Evolutionary conservation across 2,113 vertebrate species (phyloP).

Genomic region (Peromyscus maniculatus): DNA sequence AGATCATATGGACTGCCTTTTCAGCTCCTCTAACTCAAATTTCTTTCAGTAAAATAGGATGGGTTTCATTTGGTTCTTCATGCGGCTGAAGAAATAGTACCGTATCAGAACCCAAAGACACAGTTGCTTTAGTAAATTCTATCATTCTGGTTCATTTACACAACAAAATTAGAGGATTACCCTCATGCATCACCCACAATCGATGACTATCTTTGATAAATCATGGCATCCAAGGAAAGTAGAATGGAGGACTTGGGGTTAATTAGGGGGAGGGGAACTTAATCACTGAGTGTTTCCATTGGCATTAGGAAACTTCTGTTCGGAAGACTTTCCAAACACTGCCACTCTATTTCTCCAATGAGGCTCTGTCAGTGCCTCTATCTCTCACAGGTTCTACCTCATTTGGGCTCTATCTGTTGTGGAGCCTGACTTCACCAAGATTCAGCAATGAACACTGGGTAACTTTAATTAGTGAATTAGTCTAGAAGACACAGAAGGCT

Average conservation of each 20-base stretch:
- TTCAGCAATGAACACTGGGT: neutral
- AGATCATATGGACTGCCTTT: conserved; percentile 21
- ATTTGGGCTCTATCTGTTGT: neutral
- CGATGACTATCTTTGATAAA: neutral
- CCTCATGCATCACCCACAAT: neutral
- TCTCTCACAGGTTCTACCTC: neutral
- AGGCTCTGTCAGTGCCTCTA: neutral
- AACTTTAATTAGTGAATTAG: neutral
- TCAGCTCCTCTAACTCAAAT: conserved; percentile 51
- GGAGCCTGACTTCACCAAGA: neutral
- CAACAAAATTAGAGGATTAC: neutral
- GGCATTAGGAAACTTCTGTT: neutral
- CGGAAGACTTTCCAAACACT: neutral
- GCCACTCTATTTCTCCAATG: neutral
- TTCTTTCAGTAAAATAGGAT: conserved; percentile 1
- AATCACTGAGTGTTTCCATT: neutral
- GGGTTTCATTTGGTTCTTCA: neutral
- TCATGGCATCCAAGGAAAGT: neutral
- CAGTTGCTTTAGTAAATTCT: conserved; percentile 7
- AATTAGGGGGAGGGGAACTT: neutral
- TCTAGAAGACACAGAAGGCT: neutral
- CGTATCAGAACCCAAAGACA: neutral
- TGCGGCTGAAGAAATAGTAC: neutral
- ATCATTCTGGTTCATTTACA: neutral
- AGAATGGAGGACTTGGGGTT: neutral